Evolutionary conservation across 2,888 invertebrate species (phyloP).

Genomic region (Drosophila paramelanica): DNA sequence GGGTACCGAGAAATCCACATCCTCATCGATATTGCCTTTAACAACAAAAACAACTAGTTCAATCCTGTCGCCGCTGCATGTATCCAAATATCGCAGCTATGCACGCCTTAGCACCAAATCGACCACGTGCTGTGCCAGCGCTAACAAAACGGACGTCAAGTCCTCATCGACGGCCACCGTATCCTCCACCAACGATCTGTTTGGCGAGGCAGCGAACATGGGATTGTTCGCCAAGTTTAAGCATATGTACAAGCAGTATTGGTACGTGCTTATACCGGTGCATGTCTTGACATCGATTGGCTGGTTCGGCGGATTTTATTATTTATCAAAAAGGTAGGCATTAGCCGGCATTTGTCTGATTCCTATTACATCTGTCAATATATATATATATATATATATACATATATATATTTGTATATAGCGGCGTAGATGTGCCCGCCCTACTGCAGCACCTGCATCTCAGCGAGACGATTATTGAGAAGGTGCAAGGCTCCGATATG

Average conservation of each 20-base stretch:
- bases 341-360: too few species aligned
- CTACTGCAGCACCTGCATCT: conserved; percentile 91
- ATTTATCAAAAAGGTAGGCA: conserved; percentile 91
- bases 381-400: too few species aligned
- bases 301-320: conserved; percentile 96
- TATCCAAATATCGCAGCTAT: conserved; percentile 49
- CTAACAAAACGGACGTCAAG: conserved; percentile 71
- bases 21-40: conserved; percentile 19
- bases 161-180: conserved; percentile 59
- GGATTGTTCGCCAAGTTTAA: conserved; percentile 93
- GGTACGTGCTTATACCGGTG: conserved; percentile 98
- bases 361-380: not conserved
- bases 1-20: conserved; percentile 17
- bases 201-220: conserved; percentile 85
- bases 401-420: not conserved
- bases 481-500: conserved; percentile 91
- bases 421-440: conserved; percentile 95
- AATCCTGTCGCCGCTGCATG: conserved; percentile 40
- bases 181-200: conserved; percentile 67
- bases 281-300: conserved; percentile 94
- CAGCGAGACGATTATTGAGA: conserved; percentile 91
- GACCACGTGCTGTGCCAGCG: conserved; percentile 53
- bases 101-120: conserved; percentile 57
- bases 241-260: conserved; percentile 96
- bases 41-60: conserved; percentile 14